Percentiles rank a stretch among this genome's conserved stretches.
Evolutionary conservation across 1,140 invertebrate genomes (phyloP).

Genomic region (Ooceraea biroi): DNA sequence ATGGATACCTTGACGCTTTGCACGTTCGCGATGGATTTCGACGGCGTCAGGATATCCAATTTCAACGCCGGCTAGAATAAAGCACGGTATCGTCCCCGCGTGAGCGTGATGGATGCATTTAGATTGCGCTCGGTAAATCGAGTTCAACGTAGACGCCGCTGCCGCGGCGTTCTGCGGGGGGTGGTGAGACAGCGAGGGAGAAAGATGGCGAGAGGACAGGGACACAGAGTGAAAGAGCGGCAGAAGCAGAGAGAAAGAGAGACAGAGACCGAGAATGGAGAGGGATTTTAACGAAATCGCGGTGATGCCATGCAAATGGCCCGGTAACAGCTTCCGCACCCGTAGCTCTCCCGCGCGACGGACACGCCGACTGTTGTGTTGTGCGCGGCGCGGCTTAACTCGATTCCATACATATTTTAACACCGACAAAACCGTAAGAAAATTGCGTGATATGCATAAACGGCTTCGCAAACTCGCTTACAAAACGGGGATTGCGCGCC

Average conservation of each 20-base stretch:
- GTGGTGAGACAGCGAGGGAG: conserved; percentile 63
- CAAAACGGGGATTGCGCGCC: conserved; percentile 67
- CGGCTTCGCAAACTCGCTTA: conserved; percentile 82
- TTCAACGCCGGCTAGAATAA: conserved; percentile 66
- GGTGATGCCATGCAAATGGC: conserved; percentile 85
- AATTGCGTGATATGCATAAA: conserved; percentile 86
- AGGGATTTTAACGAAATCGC: conserved; percentile 81
- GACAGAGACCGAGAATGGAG: conserved; percentile 47
- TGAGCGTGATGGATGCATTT: conserved; percentile 73
- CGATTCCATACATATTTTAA: conserved; percentile 87
- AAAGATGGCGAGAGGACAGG: conserved; percentile 65
- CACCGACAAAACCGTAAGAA: conserved; percentile 85
- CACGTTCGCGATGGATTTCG: conserved; percentile 42
- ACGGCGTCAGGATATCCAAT: conserved; percentile 59
- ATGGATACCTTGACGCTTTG: conserved; percentile 41
- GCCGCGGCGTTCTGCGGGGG: conserved; percentile 44
- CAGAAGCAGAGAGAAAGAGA: conserved; percentile 57
- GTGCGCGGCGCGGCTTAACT: conserved; percentile 83
- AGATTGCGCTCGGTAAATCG: conserved; percentile 75
- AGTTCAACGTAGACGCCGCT: conserved; percentile 67
- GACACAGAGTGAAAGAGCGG: conserved; percentile 60
- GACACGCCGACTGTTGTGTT: conserved; percentile 73
- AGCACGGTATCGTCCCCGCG: conserved; percentile 52
- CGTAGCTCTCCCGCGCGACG: conserved; percentile 72
- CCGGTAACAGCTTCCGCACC: conserved; percentile 85